These are phyloP conservation scores for Drosophila triauraria DNA, from an alignment of 1,140 invertebrate genomes.

Conservation along the genomic window DNA sequence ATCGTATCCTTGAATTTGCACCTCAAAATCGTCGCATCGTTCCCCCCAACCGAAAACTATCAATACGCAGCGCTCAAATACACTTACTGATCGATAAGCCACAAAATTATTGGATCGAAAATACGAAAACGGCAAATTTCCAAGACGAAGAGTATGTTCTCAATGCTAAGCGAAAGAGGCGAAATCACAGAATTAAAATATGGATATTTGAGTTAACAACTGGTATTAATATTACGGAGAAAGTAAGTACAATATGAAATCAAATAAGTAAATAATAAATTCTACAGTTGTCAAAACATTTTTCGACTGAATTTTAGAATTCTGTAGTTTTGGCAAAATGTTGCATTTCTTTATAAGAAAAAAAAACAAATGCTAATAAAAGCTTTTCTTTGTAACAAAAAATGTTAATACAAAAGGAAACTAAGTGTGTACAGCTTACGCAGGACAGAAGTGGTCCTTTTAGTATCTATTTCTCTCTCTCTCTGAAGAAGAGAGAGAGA, in stretches of 20 bases:
- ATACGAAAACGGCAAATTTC: conserved; percentile 1
- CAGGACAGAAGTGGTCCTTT: too few species aligned
- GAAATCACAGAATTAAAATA: conserved; percentile 60
- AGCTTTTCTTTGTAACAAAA: too few species aligned
- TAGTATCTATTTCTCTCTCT: too few species aligned
- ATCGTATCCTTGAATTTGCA: conserved; percentile 92
- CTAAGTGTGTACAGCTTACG: too few species aligned
- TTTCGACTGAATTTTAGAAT: too few species aligned
- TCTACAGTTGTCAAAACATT: not conserved
- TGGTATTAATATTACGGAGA: conserved; percentile 66
- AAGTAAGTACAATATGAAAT: conserved; percentile 30
- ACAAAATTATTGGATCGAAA: conserved; percentile 26
- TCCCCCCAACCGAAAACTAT: conserved; percentile 85
- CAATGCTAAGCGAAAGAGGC: conserved; percentile 40
- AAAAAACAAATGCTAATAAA: too few species aligned
- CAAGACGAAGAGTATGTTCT: conserved; percentile 19
- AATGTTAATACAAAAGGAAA: too few species aligned
- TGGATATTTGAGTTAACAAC: conserved; percentile 76
- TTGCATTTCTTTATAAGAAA: too few species aligned
- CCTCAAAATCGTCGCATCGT: conserved; percentile 88
- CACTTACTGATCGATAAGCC: conserved; percentile 77
- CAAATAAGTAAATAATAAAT: not conserved
- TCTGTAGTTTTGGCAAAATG: too few species aligned
- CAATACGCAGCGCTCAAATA: conserved; percentile 73
- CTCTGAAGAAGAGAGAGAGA: too few species aligned